phyloP scores from a whole-genome alignment of 2,797 vertebrate species.

The Pogonophryne albipinna region DNA sequence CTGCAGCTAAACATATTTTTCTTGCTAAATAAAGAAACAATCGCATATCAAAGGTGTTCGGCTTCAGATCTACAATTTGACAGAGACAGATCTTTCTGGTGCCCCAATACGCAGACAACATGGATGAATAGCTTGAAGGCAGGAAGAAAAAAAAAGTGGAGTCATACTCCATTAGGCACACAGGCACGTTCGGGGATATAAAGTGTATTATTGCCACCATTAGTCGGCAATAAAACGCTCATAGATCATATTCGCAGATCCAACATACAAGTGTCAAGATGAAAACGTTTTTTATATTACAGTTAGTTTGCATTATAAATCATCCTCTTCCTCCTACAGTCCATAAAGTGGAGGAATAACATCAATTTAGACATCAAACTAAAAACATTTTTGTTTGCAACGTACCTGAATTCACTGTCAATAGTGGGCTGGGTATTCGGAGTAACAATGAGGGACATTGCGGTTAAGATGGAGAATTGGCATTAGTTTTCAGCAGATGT shows the following conservation, averaged over 20 bases:
- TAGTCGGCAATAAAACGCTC: slow-evolving; percentile 20
- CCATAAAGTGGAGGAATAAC: no score
- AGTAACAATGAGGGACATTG: neutral
- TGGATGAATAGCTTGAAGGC: slow-evolving; percentile 32
- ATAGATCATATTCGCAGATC: slow-evolving; percentile 25
- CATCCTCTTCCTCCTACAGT: neutral
- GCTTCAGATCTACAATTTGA: slow-evolving; percentile 27
- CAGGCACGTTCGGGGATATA: neutral
- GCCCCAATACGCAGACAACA: neutral
- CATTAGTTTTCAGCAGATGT: slow-evolving; percentile 7
- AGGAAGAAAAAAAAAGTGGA: slow-evolving; percentile 6
- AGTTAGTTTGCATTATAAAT: neutral
- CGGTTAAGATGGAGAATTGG: neutral
- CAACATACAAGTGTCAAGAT: slow-evolving; percentile 4
- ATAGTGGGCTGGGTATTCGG: neutral
- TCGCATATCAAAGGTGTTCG: slow-evolving; percentile 45
- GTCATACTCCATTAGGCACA: slow-evolving; percentile 16
- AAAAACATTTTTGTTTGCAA: neutral
- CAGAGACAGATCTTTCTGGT: slow-evolving; percentile 15
- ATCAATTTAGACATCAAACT: neutral
- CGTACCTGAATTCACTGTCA: neutral
- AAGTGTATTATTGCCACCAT: slow-evolving; percentile 31
- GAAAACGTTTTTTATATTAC: no score
- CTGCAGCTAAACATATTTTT: slow-evolving; percentile 47
- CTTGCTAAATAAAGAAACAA: slow-evolving; percentile 62